Conservation (phyloP, 2,888 invertebrate genomes). For the Nipponacmea schrenckii region DNA sequence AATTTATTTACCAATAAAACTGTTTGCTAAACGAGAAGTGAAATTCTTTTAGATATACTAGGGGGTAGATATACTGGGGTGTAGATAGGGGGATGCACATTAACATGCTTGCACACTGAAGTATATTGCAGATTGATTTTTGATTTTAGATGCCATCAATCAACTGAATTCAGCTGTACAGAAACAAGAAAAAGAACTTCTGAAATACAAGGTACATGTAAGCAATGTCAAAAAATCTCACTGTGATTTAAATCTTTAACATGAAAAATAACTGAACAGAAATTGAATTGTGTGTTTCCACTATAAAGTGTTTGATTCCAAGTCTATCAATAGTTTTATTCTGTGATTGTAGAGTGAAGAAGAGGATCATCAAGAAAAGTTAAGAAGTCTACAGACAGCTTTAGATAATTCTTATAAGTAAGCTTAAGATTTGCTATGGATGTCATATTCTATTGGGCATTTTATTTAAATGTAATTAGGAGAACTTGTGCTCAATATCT, state of each 20-base stretch:
- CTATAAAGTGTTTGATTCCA: background rate
- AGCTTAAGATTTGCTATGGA: constrained; percentile 25
- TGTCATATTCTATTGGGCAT: no score
- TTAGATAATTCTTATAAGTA: constrained; percentile 71
- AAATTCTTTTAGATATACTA: background rate
- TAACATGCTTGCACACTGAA: background rate
- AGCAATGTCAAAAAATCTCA: constrained; percentile 18
- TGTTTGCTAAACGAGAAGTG: no score
- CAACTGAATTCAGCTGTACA: constrained; percentile 85
- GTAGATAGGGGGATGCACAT: background rate
- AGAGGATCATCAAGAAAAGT: constrained; percentile 68
- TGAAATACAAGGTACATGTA: constrained; percentile 63
- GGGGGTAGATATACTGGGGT: background rate
- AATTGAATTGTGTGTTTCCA: no score
- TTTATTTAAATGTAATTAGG: no score
- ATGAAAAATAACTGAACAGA: no score
- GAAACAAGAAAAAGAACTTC: constrained; percentile 81
- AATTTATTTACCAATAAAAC: no score
- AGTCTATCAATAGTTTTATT: no score
- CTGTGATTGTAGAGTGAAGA: constrained; percentile 58
- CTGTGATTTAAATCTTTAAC: no score
- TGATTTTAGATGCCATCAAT: constrained; percentile 79
- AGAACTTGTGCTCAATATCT: no score
- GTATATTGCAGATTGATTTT: background rate
- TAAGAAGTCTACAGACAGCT: constrained; percentile 65